A percentile compares a stretch with the other conserved stretches of the same genome.
phyloP scores from a whole-genome alignment of 2,888 invertebrate genomes.

The Steromphala cineraria region DNA sequence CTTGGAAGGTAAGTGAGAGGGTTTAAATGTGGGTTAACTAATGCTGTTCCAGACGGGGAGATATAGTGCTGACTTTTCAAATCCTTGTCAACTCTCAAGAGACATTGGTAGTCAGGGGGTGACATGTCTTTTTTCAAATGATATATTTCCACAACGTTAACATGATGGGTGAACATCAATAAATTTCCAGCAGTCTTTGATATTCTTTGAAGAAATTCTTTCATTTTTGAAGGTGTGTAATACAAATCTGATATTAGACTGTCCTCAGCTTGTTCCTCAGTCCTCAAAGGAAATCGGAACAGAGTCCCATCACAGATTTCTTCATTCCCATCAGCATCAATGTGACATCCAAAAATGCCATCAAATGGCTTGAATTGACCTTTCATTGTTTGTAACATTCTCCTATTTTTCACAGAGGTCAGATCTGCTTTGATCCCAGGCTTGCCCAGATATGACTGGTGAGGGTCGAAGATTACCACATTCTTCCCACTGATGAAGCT shows the following conservation, averaged over 20 bases:
- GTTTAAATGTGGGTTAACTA: background rate
- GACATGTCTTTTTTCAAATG: constrained; percentile 46
- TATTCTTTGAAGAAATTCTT: constrained; percentile 54
- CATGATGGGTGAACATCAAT: constrained; percentile 71
- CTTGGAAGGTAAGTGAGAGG: background rate
- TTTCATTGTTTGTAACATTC: constrained; percentile 39
- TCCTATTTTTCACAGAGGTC: constrained; percentile 34
- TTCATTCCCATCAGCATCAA: constrained; percentile 7
- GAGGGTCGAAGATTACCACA: constrained; percentile 72
- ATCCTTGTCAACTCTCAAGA: constrained; percentile 23
- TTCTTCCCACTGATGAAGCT: constrained; percentile 68
- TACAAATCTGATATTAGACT: constrained; percentile 63
- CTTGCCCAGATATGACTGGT: constrained; percentile 59
- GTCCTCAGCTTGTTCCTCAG: constrained; percentile 52
- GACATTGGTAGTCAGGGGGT: background rate
- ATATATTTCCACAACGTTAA: constrained; percentile 55
- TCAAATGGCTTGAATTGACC: constrained; percentile 64
- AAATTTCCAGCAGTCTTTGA: constrained; percentile 57
- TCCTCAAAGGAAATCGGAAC: constrained; percentile 71
- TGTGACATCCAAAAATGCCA: constrained; percentile 55
- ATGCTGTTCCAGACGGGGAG: background rate
- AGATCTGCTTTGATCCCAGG: constrained; percentile 56
- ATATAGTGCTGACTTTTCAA: background rate
- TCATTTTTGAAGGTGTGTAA: constrained; percentile 58
- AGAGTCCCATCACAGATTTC: constrained; percentile 59